Conservation (phyloP, 2,888 invertebrate species). For the Synanthedon vespiformis region DNA sequence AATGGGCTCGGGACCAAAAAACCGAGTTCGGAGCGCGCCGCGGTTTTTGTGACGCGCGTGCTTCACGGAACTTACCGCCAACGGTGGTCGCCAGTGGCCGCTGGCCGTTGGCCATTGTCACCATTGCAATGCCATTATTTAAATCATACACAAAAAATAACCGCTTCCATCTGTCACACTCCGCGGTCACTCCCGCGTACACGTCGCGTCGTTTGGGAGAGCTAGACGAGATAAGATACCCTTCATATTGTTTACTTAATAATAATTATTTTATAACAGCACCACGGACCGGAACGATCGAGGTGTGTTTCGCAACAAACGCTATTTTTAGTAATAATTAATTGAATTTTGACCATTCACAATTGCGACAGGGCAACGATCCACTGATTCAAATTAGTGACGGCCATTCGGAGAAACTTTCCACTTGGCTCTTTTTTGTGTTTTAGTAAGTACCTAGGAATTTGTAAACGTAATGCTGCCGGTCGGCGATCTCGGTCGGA, state of each 20-base stretch:
- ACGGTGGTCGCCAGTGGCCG: conserved; percentile 5
- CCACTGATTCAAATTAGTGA: conserved; percentile 8
- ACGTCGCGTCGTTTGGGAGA: too few species aligned
- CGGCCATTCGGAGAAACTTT: conserved; percentile 8
- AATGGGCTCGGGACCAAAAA: conserved; percentile 39
- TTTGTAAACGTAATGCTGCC: too few species aligned
- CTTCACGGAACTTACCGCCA: conserved; percentile 31
- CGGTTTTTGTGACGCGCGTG: conserved; percentile 44
- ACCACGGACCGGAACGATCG: background rate
- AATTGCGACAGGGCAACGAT: conserved; percentile 7
- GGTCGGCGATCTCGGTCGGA: too few species aligned
- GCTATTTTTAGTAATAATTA: conserved; percentile 7
- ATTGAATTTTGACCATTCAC: conserved; percentile 6
- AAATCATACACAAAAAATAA: conserved; percentile 24
- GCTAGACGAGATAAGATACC: too few species aligned
- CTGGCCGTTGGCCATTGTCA: conserved; percentile 1
- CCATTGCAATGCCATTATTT: conserved; percentile 19
- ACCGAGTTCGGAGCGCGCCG: conserved; percentile 14
- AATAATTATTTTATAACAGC: background rate
- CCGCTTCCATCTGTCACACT: conserved; percentile 29
- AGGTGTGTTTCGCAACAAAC: conserved; percentile 5
- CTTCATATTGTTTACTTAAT: too few species aligned
- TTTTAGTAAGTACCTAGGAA: background rate
- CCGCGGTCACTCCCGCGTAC: conserved; percentile 6
- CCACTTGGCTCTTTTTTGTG: background rate